Percentiles rank a stretch among this genome's conserved stretches.
Conservation (phyloP, 2,113 vertebrate genomes). For the Dendrocopos noguchii region DNA sequence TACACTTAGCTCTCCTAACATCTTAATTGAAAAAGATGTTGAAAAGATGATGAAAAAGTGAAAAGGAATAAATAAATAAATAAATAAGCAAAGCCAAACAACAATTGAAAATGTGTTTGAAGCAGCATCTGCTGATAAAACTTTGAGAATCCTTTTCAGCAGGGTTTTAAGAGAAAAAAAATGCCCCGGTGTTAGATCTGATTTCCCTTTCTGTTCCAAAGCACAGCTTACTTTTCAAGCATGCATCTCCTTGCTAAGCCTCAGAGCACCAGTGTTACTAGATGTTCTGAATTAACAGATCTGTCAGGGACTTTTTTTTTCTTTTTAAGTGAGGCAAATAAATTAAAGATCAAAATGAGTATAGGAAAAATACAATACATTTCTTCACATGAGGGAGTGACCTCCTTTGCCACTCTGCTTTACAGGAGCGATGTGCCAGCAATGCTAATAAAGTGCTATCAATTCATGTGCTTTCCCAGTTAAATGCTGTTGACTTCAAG, state of each 20-base stretch:
- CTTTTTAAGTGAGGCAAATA: slow-evolving; percentile 21
- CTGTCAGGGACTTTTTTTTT: not conserved
- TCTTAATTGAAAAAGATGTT: not conserved
- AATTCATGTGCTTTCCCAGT: slow-evolving; percentile 22
- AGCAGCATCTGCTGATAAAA: not conserved
- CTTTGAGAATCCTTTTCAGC: not conserved
- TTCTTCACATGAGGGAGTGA: slow-evolving; percentile 42
- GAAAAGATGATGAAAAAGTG: not conserved
- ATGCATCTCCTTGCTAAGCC: slow-evolving; percentile 15
- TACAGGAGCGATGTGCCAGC: slow-evolving; percentile 2
- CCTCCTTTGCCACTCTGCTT: slow-evolving; percentile 29
- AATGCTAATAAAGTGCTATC: slow-evolving; percentile 50
- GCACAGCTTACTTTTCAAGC: slow-evolving; percentile 9
- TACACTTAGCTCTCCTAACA: not conserved
- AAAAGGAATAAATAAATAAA: not conserved
- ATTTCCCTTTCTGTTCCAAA: slow-evolving; percentile 31
- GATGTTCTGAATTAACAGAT: not conserved
- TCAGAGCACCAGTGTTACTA: slow-evolving; percentile 15
- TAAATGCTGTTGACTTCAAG: slow-evolving; percentile 37
- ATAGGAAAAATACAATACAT: slow-evolving; percentile 28
- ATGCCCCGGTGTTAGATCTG: not conserved
- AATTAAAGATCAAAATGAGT: slow-evolving; percentile 62
- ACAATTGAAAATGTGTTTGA: not conserved
- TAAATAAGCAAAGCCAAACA: too few relatives aligned
- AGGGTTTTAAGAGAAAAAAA: not conserved